Evolutionary conservation across 2,797 vertebrate species (phyloP).

Genomic region (Mormyrops attenuatus): DNA sequence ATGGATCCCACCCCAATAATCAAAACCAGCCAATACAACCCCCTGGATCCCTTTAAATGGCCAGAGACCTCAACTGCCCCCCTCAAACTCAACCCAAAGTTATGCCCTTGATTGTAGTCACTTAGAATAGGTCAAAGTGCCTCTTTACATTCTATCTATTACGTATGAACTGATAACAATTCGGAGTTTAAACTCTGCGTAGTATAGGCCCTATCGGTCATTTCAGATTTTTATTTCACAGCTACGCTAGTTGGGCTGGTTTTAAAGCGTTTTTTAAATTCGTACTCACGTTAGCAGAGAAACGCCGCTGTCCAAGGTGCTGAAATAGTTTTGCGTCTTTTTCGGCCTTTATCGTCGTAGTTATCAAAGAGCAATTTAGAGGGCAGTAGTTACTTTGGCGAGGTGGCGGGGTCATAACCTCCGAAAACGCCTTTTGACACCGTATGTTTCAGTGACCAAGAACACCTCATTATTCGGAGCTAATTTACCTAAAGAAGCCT

Average conservation of each 20-base stretch:
- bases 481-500: slow-evolving; percentile 5
- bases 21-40: too few species aligned
- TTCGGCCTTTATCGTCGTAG: background rate
- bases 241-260: background rate
- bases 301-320: slow-evolving; percentile 29
- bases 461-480: background rate
- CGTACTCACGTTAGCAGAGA: background rate
- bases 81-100: background rate
- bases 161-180: background rate
- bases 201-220: background rate
- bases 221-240: background rate
- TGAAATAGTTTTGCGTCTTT: slow-evolving; percentile 15
- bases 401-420: background rate
- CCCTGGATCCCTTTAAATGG: background rate
- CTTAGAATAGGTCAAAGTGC: background rate
- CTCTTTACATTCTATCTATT: background rate
- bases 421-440: background rate
- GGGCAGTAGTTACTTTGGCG: background rate
- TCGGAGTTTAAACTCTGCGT: background rate
- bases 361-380: background rate
- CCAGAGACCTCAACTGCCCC: background rate
- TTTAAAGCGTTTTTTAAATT: background rate
- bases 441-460: background rate
- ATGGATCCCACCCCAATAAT: too few species aligned
- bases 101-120: background rate